A percentile compares a stretch with the other conserved stretches of the same genome.
Evolutionary conservation across 2,888 invertebrate genomes (phyloP).

Genomic region (Drosophila mettleri): DNA sequence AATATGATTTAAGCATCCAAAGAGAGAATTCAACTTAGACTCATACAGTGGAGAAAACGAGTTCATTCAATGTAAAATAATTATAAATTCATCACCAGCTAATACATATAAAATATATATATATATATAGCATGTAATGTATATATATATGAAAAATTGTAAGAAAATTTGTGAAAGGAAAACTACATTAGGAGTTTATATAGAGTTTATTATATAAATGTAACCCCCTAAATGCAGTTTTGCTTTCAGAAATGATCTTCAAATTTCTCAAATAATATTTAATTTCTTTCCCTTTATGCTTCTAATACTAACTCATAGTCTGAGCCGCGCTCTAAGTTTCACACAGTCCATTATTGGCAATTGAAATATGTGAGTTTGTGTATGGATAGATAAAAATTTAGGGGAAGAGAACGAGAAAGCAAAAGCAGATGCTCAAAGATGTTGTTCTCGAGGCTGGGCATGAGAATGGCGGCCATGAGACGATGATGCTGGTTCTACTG

Average conservation of each 20-base stretch:
- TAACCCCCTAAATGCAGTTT: not conserved
- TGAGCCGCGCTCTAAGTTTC: not conserved
- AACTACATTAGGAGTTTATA: no score
- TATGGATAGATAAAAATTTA: slow-evolving; percentile 20
- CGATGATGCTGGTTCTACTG: slow-evolving; percentile 27
- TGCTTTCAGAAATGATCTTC: not conserved
- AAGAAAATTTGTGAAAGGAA: no score
- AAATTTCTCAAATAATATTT: not conserved
- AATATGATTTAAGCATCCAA: no score
- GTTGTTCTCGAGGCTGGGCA: slow-evolving; percentile 4
- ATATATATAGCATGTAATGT: no score
- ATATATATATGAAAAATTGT: no score
- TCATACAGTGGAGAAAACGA: no score
- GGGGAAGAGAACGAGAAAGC: not conserved
- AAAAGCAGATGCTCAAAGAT: slow-evolving; percentile 56
- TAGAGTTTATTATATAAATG: not conserved
- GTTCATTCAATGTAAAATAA: no score
- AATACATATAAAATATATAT: no score
- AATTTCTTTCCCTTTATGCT: not conserved
- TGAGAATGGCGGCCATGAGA: slow-evolving; percentile 45
- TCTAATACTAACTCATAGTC: not conserved
- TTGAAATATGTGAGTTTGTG: slow-evolving; percentile 5
- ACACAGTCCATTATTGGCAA: slow-evolving; percentile 21
- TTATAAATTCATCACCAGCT: no score
- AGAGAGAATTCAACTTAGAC: no score